Conservation (phyloP, 1,140 invertebrate species). For the Brachionus rotundiformis region DNA sequence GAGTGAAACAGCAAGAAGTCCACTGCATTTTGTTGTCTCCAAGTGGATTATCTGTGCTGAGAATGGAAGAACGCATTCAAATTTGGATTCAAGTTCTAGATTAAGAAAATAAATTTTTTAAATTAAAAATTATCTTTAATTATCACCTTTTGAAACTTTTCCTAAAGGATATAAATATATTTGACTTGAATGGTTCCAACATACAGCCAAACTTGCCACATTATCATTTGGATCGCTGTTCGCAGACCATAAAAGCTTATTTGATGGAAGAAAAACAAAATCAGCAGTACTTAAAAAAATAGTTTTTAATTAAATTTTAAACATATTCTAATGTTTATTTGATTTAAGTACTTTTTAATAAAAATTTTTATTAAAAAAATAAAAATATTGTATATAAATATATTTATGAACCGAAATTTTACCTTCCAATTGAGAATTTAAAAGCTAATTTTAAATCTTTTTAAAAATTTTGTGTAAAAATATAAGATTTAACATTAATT, state of each 20-base stretch:
- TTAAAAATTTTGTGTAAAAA: too few species aligned
- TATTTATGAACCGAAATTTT: too few species aligned
- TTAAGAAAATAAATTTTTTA: background rate
- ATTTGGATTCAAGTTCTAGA: constrained; percentile 42
- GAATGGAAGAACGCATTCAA: constrained; percentile 14
- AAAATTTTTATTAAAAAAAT: too few species aligned
- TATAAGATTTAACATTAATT: too few species aligned
- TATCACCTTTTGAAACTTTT: constrained; percentile 43
- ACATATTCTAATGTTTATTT: too few species aligned
- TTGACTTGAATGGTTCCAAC: constrained; percentile 36
- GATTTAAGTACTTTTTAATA: too few species aligned
- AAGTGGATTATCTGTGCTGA: background rate
- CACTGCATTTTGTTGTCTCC: background rate
- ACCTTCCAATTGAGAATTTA: too few species aligned
- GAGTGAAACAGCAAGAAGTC: background rate
- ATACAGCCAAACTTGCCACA: background rate
- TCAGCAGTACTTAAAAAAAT: constrained; percentile 5
- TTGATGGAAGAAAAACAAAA: constrained; percentile 38
- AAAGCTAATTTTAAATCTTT: too few species aligned
- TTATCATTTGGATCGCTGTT: background rate
- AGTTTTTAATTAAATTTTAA: too few species aligned
- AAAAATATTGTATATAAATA: too few species aligned
- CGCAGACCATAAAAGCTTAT: background rate
- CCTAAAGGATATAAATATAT: background rate
- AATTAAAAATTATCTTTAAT: background rate